Evolutionary conservation across 2,113 vertebrate species (phyloP), one percentile per base, ranked within the genome.

Genomic region (Leuciscus idus): DNA sequence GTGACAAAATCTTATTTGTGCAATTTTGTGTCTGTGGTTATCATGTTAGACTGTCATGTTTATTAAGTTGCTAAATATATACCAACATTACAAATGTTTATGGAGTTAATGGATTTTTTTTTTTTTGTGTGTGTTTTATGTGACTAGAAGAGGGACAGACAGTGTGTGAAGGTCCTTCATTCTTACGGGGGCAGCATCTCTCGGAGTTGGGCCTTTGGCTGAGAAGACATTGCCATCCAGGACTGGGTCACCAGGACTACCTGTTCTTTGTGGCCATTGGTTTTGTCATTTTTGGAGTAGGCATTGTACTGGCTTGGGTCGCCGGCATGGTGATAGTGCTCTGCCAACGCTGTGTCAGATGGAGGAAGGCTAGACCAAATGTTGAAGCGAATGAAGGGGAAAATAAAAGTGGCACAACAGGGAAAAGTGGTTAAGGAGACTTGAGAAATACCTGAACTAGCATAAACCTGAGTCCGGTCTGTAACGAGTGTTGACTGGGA

Each of bases 261-360:
- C 76, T 97, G 75, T 98, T 98, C 89, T 94, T 98, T 85, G 92
- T 96, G 7, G 93, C 96, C 48, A 88, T 98, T 6, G 97, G 97
- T 91, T 96, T 97, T 86, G 95, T 97, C 90, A 98, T 98, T 88
- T 99, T 98, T 55, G 94, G 95, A 0, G 95, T 95, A 0, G 97
- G 97, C 90, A 98, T 95, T 0, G 81, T 94, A 87, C 93, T 93
- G 0, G 97, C 96, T 90, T 98, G 97, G 97, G 89, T 96, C 83
- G 95, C 96, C 0, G 97, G 97, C 0, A 0, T 95, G 84, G 94
- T 97, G 2, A 96, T 96, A 15, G 95, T 97, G 84, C 88, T 96
- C 70, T 98, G 95, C 0, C 89, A 97, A 90, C 89, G 92, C 23
- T 91, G 95, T 62, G 80, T 86, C 83, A 96, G 95, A 89, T 95